Evolutionary conservation across 2,797 vertebrate species (phyloP).

Genomic region (Melopsittacus undulatus): DNA sequence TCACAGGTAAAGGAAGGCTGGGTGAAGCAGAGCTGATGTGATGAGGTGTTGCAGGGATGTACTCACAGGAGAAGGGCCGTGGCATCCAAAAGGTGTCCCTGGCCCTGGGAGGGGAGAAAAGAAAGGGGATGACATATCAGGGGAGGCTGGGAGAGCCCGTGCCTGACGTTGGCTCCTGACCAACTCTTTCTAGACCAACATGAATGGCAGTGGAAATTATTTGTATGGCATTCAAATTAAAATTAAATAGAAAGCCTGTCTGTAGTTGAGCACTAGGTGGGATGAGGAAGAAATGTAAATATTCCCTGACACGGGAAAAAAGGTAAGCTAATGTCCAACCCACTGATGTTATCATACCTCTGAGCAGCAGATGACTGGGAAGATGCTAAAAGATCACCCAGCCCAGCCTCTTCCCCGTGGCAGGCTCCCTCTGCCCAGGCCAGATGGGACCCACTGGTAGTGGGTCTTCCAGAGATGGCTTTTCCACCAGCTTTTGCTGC

Average conservation of each 20-base stretch:
- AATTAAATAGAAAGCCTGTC: neutral
- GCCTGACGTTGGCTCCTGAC: neutral
- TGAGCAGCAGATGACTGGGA: neutral
- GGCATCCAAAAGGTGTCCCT: constrained; percentile 43
- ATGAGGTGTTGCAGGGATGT: neutral
- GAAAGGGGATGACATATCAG: neutral
- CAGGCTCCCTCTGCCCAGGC: neutral
- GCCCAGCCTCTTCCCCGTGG: neutral
- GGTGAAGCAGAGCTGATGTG: neutral
- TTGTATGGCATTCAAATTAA: constrained; percentile 11
- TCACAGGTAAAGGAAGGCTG: neutral
- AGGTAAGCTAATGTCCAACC: neutral
- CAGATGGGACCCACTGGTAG: neutral
- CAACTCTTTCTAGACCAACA: neutral
- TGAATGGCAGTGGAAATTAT: neutral
- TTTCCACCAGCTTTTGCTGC: neutral
- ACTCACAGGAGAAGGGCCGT: constrained; percentile 50
- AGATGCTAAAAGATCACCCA: neutral
- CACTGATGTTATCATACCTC: neutral
- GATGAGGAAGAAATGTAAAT: constrained; percentile 13
- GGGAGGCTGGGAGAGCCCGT: neutral
- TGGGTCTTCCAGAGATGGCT: neutral
- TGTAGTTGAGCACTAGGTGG: neutral
- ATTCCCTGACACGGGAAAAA: neutral
- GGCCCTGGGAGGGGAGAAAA: neutral